Conservation (phyloP, 2,113 vertebrate genomes). For the Phaetusa simplex region DNA sequence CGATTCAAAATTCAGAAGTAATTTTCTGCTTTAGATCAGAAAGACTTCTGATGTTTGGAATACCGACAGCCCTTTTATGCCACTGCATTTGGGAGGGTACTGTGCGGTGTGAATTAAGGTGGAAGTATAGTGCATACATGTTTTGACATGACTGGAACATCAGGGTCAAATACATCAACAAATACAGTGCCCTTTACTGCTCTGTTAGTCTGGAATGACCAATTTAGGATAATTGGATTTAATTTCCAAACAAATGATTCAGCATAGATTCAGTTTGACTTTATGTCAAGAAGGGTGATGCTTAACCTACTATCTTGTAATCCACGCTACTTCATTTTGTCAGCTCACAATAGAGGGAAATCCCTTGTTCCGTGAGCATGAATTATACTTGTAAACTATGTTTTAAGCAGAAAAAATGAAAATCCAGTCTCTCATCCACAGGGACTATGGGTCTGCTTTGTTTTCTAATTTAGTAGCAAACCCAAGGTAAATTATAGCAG, state of each 20-base stretch:
- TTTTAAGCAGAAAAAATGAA: neutral
- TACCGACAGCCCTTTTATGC: neutral
- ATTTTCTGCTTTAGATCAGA: neutral
- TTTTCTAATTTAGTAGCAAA: neutral
- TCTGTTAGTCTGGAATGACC: constrained; percentile 19
- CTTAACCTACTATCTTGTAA: neutral
- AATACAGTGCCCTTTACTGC: neutral
- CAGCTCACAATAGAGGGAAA: neutral
- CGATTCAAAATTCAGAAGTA: neutral
- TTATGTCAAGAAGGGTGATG: neutral
- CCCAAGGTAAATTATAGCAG: neutral
- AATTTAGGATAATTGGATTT: neutral
- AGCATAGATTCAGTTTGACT: constrained; percentile 5
- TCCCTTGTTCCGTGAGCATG: neutral
- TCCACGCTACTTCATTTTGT: neutral
- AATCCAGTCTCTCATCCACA: neutral
- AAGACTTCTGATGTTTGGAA: neutral
- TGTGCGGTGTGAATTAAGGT: neutral
- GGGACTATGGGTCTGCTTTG: neutral
- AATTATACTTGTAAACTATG: neutral
- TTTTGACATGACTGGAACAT: constrained; percentile 20
- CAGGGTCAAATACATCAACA: neutral
- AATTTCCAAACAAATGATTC: constrained; percentile 5
- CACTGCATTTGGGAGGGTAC: neutral
- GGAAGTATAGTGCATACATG: neutral